Evolutionary conservation across 53 echinoderm and acorn worm species (phyloP).

Genomic region (Glandiceps talaboti): DNA sequence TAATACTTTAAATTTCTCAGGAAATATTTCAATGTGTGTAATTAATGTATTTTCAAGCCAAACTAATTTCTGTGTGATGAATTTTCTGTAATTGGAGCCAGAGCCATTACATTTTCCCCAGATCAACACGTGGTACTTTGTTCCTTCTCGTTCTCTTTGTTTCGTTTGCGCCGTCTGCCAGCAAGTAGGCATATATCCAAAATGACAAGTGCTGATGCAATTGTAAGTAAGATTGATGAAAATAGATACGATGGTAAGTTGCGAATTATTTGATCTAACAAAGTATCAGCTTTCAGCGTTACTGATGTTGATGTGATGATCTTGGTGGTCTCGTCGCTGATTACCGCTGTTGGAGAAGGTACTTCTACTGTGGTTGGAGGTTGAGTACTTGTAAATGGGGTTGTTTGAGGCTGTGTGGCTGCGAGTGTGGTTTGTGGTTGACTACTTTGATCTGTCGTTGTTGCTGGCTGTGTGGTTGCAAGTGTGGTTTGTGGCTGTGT

Average conservation of each 20-base stretch:
- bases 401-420: background rate
- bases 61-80: no score
- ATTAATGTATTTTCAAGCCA: no score
- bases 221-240: background rate
- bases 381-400: background rate
- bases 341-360: background rate
- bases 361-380: background rate
- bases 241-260: background rate
- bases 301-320: background rate
- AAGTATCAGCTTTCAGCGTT: background rate
- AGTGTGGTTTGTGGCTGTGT: background rate
- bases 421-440: background rate
- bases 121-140: no score
- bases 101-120: no score
- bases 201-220: background rate
- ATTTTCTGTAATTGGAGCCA: no score
- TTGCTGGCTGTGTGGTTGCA: background rate
- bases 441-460: background rate
- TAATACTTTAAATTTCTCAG: no score
- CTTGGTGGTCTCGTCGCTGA: background rate
- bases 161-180: background rate
- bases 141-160: background rate
- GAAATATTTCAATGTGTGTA: no score
- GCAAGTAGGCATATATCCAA: background rate
- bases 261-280: background rate